A percentile compares a stretch with the other conserved stretches of the same genome.
These are phyloP conservation scores for Euura saliciscinereae DNA, from an alignment of 1,140 invertebrate species.

Conservation along the genomic window DNA sequence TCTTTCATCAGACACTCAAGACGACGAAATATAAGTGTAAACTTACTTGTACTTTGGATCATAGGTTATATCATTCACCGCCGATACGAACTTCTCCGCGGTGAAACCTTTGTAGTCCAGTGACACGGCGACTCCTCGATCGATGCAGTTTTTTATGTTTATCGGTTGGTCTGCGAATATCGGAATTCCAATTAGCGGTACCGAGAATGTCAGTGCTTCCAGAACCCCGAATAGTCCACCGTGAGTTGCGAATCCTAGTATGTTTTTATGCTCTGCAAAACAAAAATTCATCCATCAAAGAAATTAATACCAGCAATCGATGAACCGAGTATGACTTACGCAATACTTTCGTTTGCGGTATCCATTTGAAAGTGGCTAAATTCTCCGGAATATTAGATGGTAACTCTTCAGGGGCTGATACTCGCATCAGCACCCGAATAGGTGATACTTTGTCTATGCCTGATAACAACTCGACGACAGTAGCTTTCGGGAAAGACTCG, in stretches of 20 bases:
- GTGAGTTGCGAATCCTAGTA: slow-evolving; percentile 56
- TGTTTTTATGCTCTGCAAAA: slow-evolving; percentile 54
- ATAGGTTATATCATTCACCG: slow-evolving; percentile 26
- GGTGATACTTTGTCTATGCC: slow-evolving; percentile 61
- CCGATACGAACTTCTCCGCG: slow-evolving; percentile 23
- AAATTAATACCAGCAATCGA: background rate
- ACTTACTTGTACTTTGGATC: slow-evolving; percentile 29
- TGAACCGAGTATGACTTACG: slow-evolving; percentile 27
- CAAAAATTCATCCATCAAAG: no score
- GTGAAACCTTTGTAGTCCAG: slow-evolving; percentile 27
- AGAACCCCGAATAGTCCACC: slow-evolving; percentile 56
- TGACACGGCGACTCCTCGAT: slow-evolving; percentile 54
- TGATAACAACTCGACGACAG: slow-evolving; percentile 64
- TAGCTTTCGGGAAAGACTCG: slow-evolving; percentile 64
- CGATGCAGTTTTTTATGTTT: slow-evolving; percentile 37
- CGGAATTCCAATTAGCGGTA: slow-evolving; percentile 55
- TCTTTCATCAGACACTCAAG: background rate
- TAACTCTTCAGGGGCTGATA: slow-evolving; percentile 34
- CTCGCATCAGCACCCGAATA: slow-evolving; percentile 39
- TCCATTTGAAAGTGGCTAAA: slow-evolving; percentile 29
- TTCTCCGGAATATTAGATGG: slow-evolving; percentile 29
- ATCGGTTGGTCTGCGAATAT: slow-evolving; percentile 30
- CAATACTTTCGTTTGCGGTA: slow-evolving; percentile 40
- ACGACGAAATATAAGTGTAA: background rate
- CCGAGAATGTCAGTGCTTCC: slow-evolving; percentile 56